phyloP scores from a whole-genome alignment of 1,140 invertebrate genomes.

The Dinoponera quadriceps region DNA sequence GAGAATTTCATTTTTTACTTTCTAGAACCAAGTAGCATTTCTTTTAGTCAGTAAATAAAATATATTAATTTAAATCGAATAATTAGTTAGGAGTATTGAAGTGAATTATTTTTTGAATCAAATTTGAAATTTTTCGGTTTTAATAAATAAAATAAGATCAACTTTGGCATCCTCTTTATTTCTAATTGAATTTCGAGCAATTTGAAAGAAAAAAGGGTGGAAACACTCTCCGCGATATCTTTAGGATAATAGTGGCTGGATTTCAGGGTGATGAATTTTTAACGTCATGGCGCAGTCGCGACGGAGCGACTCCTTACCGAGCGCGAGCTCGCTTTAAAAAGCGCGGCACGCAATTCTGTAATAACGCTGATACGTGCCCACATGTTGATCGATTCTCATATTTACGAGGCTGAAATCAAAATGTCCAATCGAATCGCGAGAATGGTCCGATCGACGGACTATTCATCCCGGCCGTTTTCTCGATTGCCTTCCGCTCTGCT shows the following conservation, averaged over 20 bases:
- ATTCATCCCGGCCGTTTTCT: background rate
- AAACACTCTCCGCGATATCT: background rate
- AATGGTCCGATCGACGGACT: background rate
- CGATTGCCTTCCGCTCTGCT: too few species aligned
- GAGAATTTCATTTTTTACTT: constrained; percentile 12
- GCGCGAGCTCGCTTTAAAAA: constrained; percentile 1
- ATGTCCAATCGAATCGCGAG: background rate
- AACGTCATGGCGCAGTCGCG: too few species aligned
- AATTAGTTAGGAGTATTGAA: too few species aligned
- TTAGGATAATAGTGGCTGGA: background rate
- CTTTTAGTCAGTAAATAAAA: too few species aligned
- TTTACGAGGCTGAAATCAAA: constrained; percentile 9
- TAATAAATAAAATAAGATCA: too few species aligned
- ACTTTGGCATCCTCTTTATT: too few species aligned
- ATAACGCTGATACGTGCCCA: background rate
- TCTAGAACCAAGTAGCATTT: too few species aligned
- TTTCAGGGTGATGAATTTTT: background rate
- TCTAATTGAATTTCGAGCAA: background rate
- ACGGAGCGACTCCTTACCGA: background rate
- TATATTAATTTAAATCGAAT: too few species aligned
- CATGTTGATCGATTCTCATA: constrained; percentile 26
- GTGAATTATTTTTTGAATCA: too few species aligned
- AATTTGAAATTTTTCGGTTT: too few species aligned
- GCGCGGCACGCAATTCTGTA: background rate
- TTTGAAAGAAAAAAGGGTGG: background rate